Base-by-base conservation (phyloP, 2,113 vertebrate genomes). In the Chaetodon trifascialis region DNA sequence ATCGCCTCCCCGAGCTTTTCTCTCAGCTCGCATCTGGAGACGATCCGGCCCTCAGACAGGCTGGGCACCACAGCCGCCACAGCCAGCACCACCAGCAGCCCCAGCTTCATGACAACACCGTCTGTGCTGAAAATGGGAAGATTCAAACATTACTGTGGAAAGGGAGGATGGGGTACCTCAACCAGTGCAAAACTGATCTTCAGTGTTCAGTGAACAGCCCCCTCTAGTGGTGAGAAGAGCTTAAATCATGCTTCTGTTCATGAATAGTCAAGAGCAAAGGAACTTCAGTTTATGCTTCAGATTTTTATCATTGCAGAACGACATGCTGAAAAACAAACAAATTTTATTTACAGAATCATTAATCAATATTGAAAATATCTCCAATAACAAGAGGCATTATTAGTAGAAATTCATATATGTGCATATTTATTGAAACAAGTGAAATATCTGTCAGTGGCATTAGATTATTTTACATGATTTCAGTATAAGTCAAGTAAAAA, bases 1-100 rank as follows among this genome's bases (percentile, higher is more conserved):
- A 89, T 3, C 10, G 1, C 19, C 0, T 16, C 0, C 1, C 0
- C 1, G 0, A 90, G 76, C 5, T 38, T 19, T 0, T 73, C 4
- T 42, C 10, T 88, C 65, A 94, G 78, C 23, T 94, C 79, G 8
- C 91, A 93, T 60, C 7, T 90, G 40, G 51, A 51, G 38, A 89
- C 36, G 1, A 11, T 71, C n/a, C 82, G 42, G 17, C 87, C 82
- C 9, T 90, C 78, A 0, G 73, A 87, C 60, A 75, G 72, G 30
- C 72, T 34, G 19, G 83, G 79, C 65, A 47, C 70, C 73, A 93
- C 55, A 11, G 76, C 81, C 5, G 51, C 86, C 63, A 86, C 77
- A n/a, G 77, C 85, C 7, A 92, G 14, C 21, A 68, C 44, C 4
- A 63, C 36, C 68, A 91, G 40, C 80, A 93, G 46, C 17, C 80